Conservation (phyloP, 92 coral and sea anemone species). For the Nematostella vectensis region DNA sequence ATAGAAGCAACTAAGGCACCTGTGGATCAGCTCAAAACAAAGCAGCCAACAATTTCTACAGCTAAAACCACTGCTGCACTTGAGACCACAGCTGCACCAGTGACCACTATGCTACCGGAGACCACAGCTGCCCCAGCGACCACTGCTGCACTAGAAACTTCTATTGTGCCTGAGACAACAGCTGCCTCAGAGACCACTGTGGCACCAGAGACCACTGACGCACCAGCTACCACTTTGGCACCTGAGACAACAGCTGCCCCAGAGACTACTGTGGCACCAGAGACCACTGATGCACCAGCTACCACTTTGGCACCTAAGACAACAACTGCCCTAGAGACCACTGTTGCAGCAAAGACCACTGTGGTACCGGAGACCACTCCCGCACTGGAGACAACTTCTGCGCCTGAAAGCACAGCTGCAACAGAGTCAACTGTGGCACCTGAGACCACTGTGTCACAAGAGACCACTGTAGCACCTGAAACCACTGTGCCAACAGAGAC, state of each 20-base stretch:
- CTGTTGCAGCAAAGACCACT: slow-evolving; percentile 3
- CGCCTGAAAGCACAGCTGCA: slow-evolving; percentile 1
- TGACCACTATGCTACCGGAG: too few species aligned
- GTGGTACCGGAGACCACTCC: not conserved
- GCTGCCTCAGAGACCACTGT: not conserved
- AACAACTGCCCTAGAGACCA: not conserved
- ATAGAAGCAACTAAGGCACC: slow-evolving; percentile 7
- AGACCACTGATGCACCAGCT: slow-evolving; percentile 1
- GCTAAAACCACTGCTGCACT: slow-evolving; percentile 3
- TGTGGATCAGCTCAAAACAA: too few species aligned
- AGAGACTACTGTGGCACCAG: slow-evolving; percentile 2
- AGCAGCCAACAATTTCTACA: not conserved
- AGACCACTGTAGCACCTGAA: slow-evolving; percentile 3
- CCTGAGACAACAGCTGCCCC: not conserved
- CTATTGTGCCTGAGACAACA: slow-evolving; percentile 1
- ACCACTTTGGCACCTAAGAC: slow-evolving; percentile 6
- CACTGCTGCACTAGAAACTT: slow-evolving; percentile 3
- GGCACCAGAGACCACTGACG: slow-evolving; percentile 6
- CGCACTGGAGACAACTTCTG: slow-evolving; percentile 2
- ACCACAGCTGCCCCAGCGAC: slow-evolving; percentile 3
- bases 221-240: slow-evolving; percentile 11
- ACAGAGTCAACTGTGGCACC: not conserved
- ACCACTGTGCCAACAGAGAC: not conserved
- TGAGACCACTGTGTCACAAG: slow-evolving; percentile 3
- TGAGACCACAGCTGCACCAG: slow-evolving; percentile 6